Base-by-base conservation (phyloP, 2,888 invertebrate species). In the Graphium colonna region DNA sequence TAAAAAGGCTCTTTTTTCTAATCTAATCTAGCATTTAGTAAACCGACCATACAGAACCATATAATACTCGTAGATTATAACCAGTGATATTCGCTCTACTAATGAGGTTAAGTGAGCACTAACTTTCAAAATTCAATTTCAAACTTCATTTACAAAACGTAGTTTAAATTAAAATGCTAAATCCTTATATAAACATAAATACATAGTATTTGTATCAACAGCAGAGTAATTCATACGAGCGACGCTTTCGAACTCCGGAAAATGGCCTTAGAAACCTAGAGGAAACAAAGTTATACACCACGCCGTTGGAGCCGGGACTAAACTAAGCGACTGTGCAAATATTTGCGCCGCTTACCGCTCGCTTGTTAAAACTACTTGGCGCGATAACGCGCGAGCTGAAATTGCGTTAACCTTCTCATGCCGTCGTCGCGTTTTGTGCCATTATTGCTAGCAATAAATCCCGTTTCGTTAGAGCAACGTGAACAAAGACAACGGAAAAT, bases 361-460 rank as follows among this genome's bases (percentile, higher is more conserved):
- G 65, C 64, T 58, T 65, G 62, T 63, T 62, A 62, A 63, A 64
- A 71, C 72, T 72, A 75, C 80, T 78, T 65, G 72, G 70, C 67
- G 71, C 69, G 68, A 70, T 74, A 73, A 71, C 65, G 60, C 66
- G 64, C 63, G 66, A 62, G 61, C 60, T 57, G 60, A 57, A 61
- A 62, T 62, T 60, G 60, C 58, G 59, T 62, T 64, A 65, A 59
- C 59, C 60, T 56, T 59, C 60, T 56, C 58, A 59, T 60, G 54
- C 56, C 51, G 54, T 51, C 52, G 49, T 52, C 52, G 49, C 40
- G 40, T 48, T 49, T 17, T 8, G 31, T 16, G 12, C 12, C 18
- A 41, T 40, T 51, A 31, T 12, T 18, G 12, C 33, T 13, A 18
- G 18, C 36, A 7, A 43, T 38, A 36, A 43, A 42, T 47, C 15